These are phyloP conservation scores for Stramonita haemastoma DNA, from an alignment of 2,888 invertebrate species.

Conservation along the genomic window DNA sequence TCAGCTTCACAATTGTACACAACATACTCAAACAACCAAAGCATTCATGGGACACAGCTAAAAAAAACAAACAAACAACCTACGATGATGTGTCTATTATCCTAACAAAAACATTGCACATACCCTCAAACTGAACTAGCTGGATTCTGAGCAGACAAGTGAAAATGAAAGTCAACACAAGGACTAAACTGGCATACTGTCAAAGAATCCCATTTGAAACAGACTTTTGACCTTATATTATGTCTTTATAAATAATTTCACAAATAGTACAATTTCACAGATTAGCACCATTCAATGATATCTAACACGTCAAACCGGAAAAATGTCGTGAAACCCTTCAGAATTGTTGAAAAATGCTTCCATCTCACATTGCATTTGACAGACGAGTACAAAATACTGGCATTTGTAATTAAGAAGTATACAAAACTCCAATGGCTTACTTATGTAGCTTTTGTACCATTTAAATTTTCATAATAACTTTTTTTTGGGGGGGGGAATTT, in stretches of 20 bases:
- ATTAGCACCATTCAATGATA: slow-evolving; percentile 9
- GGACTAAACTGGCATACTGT: neutral
- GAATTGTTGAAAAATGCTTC: neutral
- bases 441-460: neutral
- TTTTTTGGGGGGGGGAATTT: too few relatives aligned
- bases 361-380: neutral
- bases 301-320: neutral
- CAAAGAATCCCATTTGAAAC: neutral
- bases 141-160: slow-evolving; percentile 32
- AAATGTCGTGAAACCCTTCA: neutral
- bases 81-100: neutral
- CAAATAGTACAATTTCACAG: neutral
- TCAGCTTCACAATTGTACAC: neutral
- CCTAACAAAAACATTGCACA: slow-evolving; percentile 36
- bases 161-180: neutral
- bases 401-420: neutral
- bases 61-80: neutral
- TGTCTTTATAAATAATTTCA: neutral
- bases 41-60: neutral
- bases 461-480: neutral
- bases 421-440: neutral
- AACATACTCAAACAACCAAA: neutral
- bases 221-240: neutral
- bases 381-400: neutral
- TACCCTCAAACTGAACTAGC: slow-evolving; percentile 34